Evolutionary conservation across 2,888 invertebrate genomes (phyloP).

Genomic region (Miltochrista miniata): DNA sequence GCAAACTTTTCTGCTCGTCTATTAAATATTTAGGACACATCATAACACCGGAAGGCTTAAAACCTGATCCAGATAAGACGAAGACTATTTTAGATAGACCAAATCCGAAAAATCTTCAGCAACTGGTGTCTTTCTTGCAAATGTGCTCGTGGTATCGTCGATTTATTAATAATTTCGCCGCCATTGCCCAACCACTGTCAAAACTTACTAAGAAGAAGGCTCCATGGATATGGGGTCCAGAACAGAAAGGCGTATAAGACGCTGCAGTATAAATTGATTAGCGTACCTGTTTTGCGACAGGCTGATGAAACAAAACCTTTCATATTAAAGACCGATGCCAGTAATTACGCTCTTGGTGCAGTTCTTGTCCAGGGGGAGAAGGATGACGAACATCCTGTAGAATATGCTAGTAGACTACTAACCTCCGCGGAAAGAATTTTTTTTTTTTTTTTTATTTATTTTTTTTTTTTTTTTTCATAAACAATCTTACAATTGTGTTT

Average conservation of each 20-base stretch:
- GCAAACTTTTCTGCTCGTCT: neutral
- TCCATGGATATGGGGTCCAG: slow-evolving; percentile 15
- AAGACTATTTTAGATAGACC: slow-evolving; percentile 18
- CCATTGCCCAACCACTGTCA: slow-evolving; percentile 22
- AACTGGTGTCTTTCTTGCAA: slow-evolving; percentile 10
- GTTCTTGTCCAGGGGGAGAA: slow-evolving; percentile 15
- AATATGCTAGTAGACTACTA: slow-evolving; percentile 9
- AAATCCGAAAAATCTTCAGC: slow-evolving; percentile 12
- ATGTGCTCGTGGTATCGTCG: slow-evolving; percentile 34
- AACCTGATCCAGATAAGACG: neutral
- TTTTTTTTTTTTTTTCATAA: no score
- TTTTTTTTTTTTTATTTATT: no score
- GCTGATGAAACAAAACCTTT: slow-evolving; percentile 7
- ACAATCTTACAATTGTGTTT: no score
- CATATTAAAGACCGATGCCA: slow-evolving; percentile 12
- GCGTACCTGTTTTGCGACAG: slow-evolving; percentile 15
- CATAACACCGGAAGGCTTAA: neutral
- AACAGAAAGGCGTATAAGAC: slow-evolving; percentile 17
- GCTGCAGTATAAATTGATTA: slow-evolving; percentile 6
- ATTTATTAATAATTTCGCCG: slow-evolving; percentile 28
- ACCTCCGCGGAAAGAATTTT: neutral
- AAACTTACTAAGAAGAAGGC: slow-evolving; percentile 20
- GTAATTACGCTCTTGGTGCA: slow-evolving; percentile 15
- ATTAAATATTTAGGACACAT: neutral
- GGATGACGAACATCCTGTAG: slow-evolving; percentile 5